Conservation (phyloP, 2,797 vertebrate species). For the Hydrocynus forskahlii region DNA sequence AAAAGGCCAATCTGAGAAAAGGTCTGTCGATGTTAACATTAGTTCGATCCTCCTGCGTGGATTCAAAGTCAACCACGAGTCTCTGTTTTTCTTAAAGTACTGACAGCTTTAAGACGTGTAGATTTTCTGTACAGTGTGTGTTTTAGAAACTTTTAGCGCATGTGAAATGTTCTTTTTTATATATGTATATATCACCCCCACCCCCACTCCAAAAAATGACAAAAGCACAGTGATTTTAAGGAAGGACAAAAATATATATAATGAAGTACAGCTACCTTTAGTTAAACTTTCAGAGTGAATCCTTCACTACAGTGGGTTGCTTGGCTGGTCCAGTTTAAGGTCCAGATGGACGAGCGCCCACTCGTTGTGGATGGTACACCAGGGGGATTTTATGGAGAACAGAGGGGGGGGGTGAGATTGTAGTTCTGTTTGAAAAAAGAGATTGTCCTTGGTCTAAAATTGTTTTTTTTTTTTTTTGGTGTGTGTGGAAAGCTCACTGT, state of each 20-base stretch:
- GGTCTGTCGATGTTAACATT: neutral
- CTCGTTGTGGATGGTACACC: neutral
- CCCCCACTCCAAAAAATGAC: conserved; percentile 58
- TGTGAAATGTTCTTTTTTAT: conserved; percentile 76
- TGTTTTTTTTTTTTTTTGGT: neutral
- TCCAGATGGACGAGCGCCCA: neutral
- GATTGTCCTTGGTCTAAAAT: neutral
- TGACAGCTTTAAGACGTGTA: conserved; percentile 79
- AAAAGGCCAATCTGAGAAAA: conserved; percentile 1
- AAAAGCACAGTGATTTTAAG: conserved; percentile 71
- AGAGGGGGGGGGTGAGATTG: no score
- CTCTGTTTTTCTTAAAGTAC: conserved; percentile 69
- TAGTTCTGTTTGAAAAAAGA: neutral
- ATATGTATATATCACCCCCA: conserved; percentile 14
- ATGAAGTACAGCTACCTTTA: neutral
- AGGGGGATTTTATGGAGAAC: neutral
- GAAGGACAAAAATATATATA: conserved; percentile 35
- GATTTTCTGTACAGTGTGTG: conserved; percentile 81
- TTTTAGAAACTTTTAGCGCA: conserved; percentile 77
- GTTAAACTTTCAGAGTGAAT: neutral
- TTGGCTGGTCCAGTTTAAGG: conserved; percentile 6
- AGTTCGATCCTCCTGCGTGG: neutral
- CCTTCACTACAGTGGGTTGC: neutral
- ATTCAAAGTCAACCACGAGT: conserved; percentile 1
- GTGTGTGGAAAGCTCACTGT: conserved; percentile 7